Evolutionary conservation across 1,140 invertebrate species (phyloP).

Genomic region (Lordiphosa collinella): DNA sequence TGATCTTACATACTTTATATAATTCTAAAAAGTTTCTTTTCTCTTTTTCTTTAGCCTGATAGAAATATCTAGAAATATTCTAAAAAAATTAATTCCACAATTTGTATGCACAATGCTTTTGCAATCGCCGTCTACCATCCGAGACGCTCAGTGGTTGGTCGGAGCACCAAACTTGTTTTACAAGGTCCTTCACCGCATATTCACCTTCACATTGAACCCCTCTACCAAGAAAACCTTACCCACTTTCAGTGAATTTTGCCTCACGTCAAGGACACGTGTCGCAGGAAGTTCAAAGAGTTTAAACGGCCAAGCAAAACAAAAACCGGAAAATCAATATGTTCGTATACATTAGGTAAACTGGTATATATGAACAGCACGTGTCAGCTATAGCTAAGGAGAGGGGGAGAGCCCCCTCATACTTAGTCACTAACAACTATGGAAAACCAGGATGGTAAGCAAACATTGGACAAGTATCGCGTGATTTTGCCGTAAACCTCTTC

Average conservation of each 20-base stretch:
- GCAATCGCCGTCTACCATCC: too few species aligned
- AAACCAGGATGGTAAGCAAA: slow-evolving; percentile 25
- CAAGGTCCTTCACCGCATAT: slow-evolving; percentile 41
- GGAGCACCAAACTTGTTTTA: slow-evolving; percentile 4
- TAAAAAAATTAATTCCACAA: too few species aligned
- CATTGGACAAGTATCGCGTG: slow-evolving; percentile 64
- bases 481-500: slow-evolving; percentile 52
- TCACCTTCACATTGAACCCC: slow-evolving; percentile 63
- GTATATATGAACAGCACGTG: slow-evolving; percentile 51
- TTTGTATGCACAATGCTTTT: too few species aligned
- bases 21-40: too few species aligned
- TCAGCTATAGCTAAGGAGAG: slow-evolving; percentile 16
- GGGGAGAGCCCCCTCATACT: slow-evolving; percentile 6
- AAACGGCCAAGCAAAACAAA: slow-evolving; percentile 22
- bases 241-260: slow-evolving; percentile 6
- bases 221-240: slow-evolving; percentile 22
- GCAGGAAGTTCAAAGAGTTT: slow-evolving; percentile 73
- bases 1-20: too few species aligned
- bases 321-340: slow-evolving; percentile 57
- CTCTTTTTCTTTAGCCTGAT: too few species aligned
- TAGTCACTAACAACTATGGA: slow-evolving; percentile 26
- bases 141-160: neutral
- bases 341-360: slow-evolving; percentile 44
- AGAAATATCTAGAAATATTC: too few species aligned
- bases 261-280: slow-evolving; percentile 56